A percentile compares a stretch with the other conserved stretches of the same genome.
Evolutionary conservation across 2,888 invertebrate species (phyloP).

Genomic region (Apamea sordens): DNA sequence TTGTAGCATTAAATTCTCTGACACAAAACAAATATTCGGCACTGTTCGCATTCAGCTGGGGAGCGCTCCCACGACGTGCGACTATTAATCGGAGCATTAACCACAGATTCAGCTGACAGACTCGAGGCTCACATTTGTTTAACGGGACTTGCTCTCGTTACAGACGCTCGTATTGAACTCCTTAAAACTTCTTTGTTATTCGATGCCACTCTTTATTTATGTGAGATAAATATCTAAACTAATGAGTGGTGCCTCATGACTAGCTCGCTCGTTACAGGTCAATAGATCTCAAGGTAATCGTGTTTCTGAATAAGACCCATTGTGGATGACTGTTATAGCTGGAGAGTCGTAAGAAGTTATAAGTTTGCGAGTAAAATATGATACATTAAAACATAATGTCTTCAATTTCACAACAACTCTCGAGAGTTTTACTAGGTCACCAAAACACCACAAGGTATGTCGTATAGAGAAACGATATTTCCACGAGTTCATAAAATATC

Average conservation of each 20-base stretch:
- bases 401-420: slow-evolving; percentile 31
- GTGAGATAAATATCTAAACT: slow-evolving; percentile 66
- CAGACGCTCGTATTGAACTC: slow-evolving; percentile 52
- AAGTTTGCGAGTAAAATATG: slow-evolving; percentile 17
- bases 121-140: slow-evolving; percentile 49
- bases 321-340: slow-evolving; percentile 59
- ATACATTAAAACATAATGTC: not conserved
- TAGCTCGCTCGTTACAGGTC: slow-evolving; percentile 77
- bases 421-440: slow-evolving; percentile 32
- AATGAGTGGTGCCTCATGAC: slow-evolving; percentile 65
- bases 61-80: slow-evolving; percentile 81
- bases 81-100: slow-evolving; percentile 74
- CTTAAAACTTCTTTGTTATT: slow-evolving; percentile 59
- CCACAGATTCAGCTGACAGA: slow-evolving; percentile 53
- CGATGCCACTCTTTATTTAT: slow-evolving; percentile 52
- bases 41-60: slow-evolving; percentile 73
- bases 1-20: slow-evolving; percentile 75
- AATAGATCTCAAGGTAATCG: slow-evolving; percentile 84
- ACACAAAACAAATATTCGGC: slow-evolving; percentile 79
- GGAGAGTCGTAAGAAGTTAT: slow-evolving; percentile 30
- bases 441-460: slow-evolving; percentile 19
- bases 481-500: slow-evolving; percentile 16
- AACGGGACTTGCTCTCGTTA: slow-evolving; percentile 66
- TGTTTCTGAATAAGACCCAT: slow-evolving; percentile 76
- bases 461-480: slow-evolving; percentile 22